Conservation (phyloP, 2,797 vertebrate genomes). For the Acanthopagrus latus region DNA sequence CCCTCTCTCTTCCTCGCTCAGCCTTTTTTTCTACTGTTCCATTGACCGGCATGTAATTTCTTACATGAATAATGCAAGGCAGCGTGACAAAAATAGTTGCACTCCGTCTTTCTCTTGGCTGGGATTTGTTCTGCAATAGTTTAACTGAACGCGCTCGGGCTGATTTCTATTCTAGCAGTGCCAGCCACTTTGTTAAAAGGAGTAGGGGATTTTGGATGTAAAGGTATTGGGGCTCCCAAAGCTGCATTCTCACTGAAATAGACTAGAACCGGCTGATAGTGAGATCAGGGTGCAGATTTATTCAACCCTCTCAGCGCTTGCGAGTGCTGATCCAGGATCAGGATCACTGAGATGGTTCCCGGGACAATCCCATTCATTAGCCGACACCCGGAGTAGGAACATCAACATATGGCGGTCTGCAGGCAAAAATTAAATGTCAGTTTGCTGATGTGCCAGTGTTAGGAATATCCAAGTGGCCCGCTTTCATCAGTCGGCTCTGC, state of each 20-base stretch:
- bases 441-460: slow-evolving; percentile 34
- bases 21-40: slow-evolving; percentile 67
- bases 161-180: slow-evolving; percentile 64
- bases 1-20: slow-evolving; percentile 51
- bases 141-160: slow-evolving; percentile 57
- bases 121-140: slow-evolving; percentile 73
- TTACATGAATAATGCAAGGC: slow-evolving; percentile 80
- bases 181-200: slow-evolving; percentile 69
- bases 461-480: slow-evolving; percentile 6
- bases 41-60: slow-evolving; percentile 78
- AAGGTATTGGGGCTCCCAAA: slow-evolving; percentile 52
- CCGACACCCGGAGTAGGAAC: slow-evolving; percentile 30
- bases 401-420: slow-evolving; percentile 38
- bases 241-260: slow-evolving; percentile 60
- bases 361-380: slow-evolving; percentile 57
- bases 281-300: slow-evolving; percentile 67
- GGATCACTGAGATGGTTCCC: slow-evolving; percentile 59
- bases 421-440: slow-evolving; percentile 18
- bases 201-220: slow-evolving; percentile 57
- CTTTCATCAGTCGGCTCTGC: slow-evolving; percentile 1
- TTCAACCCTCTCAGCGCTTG: slow-evolving; percentile 46
- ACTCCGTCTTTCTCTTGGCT: slow-evolving; percentile 56
- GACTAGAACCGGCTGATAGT: slow-evolving; percentile 54
- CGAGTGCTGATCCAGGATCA: slow-evolving; percentile 51
- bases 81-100: slow-evolving; percentile 75